Base-by-base conservation (phyloP, 1,140 invertebrate species). In the Heliothis subflexa region DNA sequence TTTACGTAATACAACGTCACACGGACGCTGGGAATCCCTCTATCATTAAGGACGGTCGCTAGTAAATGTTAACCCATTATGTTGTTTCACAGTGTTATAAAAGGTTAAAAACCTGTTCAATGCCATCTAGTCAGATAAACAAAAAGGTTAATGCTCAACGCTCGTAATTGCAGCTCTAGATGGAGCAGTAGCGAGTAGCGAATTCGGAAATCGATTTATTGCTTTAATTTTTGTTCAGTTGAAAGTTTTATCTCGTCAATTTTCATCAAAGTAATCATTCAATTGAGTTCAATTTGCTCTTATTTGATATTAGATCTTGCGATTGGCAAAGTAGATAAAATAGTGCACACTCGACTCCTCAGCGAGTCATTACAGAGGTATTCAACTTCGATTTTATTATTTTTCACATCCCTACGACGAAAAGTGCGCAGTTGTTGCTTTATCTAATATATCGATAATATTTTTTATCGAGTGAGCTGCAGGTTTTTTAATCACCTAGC, bases 241-340 rank as follows among this genome's bases (percentile, higher is more conserved):
- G 47, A n/a, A n/a, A 70, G 47, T 73, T 73, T 59, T 57, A 59
- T 73, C 18, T 75, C 40, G 57, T 28, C 72, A 62, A 62, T 75
- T 75, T 47, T 75, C 45, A 75, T 75, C 72, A 59, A 59, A 59
- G 52, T 75, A 75, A 75, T 74, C 57, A 75, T 75, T 62, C 72
- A 62, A 62, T 62, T 75, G 72, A 75, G 57, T 75, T 62, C 72
- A 75, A 75, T 62, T 62, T 75, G 57, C 18, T 70, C 66, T 70
- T 49, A 47, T 70, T 70, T 70, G 47, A 52, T 52, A 70, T 28
- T 52, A 50, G 66, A 70, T 70, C 66, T 49, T 3, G 47, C 45
- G 45, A 52, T 70, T 50, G 66, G 18, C 47, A 52, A 70, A 70
- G 47, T 70, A 70, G 66, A 70, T 70, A 70, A 70, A 52, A 70